Base-by-base conservation (phyloP, 2,888 invertebrate species). In the Drosophila glabriapex region DNA sequence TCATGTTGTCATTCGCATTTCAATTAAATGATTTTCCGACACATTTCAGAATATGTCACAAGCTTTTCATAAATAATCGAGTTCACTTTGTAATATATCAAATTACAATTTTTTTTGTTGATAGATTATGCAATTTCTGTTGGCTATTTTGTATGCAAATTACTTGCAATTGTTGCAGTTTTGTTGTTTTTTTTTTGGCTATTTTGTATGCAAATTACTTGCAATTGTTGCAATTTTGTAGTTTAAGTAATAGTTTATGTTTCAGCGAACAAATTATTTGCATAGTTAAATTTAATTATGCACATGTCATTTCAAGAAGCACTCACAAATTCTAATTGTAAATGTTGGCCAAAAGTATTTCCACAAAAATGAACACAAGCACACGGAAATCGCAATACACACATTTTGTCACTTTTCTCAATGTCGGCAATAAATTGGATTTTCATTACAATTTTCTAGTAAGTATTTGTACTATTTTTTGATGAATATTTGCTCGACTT, bases 21-120 rank as follows among this genome's bases (percentile, higher is more conserved):
- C 56, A 70, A 79, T 74, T 82, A 73, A 72, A 66, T 81, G 64
- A 73, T 70, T 75, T 72, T 64, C 54, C 56, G 58, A 73, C 75
- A 80, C 75, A 72, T 83, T 81, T 66, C 73, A 55, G 35, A 50
- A 41, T 25, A 41, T 63, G 55, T 56, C 59, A 61, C 28, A 46
- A 16, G 28, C 43, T 62, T 19, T 50, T 70, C 28, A 59, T 33
- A 56, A 58, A 61, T 43, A 62, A 37, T 41, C 50, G 41, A 58
- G 35, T 14, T 46, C 43, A 39, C 39, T 50, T 55, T 65, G 65
- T 49, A 22, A 31, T 10, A 46, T n/a, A 46, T 65, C 65, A 65
- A 58, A 19, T 33, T 39, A 39, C 39, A 73, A 60, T 52, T 35
- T 35, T 33, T 35, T 14, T 53, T 65, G 79, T 52, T 65, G 75